Evolutionary conservation across 2,888 invertebrate species (phyloP), one percentile per base, ranked within the genome.

Genomic region (Chouioia cunea): DNA sequence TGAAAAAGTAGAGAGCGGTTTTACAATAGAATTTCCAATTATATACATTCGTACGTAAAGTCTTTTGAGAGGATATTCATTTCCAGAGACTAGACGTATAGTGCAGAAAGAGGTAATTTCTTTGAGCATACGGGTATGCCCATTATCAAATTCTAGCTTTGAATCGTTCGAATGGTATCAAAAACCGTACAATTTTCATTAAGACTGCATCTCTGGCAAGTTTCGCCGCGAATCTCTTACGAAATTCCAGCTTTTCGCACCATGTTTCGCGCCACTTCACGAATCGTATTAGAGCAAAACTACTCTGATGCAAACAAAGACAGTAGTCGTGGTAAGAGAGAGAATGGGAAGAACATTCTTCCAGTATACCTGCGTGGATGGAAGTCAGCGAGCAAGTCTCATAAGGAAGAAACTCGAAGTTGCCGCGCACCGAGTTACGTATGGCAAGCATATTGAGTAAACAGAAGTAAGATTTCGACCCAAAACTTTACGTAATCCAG

Each of bases 401-500:
- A 57, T 36, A 52, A 50, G 47, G 47, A 63, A 50, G 50, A 48
- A 64, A 52, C 23, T n/a, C 57, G n/a, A 52, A 18, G 22, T 44
- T 16, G 20, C n/a, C 23, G 6, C 22, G 20, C 56, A 15, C n/a
- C n/a, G 8, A 23, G 3, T 4, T 16, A 2, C 15, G 23, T 20
- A 43, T 50, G 48, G 27, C 16, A 4, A 20, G n/a, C 16, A 36
- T 64, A 68, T 68, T 27, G 66, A 58, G 69, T 48, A 70, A 70
- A 71, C 70, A 67, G 57, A 36, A 6, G 27, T 18, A 65, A 56
- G 65, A 60, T 65, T 65, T 60, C 50, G 20, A 22, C 36, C 53
- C 57, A 73, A 69, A 57, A 73, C 58, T 60, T 65, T 53, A 43
- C 15, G 52, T 15, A n/a, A 47, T 64, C 46, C 20, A 62, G n/a